phyloP scores from a whole-genome alignment of 2,797 vertebrate genomes.

The Danio choprae region DNA sequence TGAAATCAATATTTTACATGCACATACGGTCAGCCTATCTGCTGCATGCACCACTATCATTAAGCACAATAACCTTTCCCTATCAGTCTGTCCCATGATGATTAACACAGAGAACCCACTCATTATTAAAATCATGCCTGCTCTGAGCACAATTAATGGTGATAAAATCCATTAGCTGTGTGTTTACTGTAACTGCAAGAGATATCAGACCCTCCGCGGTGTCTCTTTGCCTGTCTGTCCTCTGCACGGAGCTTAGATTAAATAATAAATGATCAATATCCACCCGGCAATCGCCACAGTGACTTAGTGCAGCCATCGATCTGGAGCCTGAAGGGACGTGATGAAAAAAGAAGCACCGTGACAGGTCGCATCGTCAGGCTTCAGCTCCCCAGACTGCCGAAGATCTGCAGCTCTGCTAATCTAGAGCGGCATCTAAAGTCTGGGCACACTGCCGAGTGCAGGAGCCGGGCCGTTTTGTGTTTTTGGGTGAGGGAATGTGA shows the following conservation, averaged over 20 bases:
- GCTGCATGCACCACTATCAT: background rate
- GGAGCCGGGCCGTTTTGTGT: constrained; percentile 17
- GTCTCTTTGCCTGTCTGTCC: constrained; percentile 44
- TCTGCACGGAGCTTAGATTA: constrained; percentile 54
- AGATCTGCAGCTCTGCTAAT: constrained; percentile 57
- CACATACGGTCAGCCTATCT: background rate
- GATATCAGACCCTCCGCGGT: constrained; percentile 55
- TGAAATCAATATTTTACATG: no score
- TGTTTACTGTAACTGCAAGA: constrained; percentile 50
- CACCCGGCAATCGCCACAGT: constrained; percentile 57
- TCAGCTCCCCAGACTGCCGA: constrained; percentile 49
- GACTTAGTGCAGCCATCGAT: constrained; percentile 65
- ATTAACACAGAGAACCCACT: background rate
- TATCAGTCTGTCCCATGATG: background rate
- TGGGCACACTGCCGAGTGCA: constrained; percentile 34
- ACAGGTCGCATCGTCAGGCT: constrained; percentile 59
- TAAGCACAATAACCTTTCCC: constrained; percentile 9
- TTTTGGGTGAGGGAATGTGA: constrained; percentile 27
- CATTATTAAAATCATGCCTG: constrained; percentile 14
- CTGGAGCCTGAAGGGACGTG: constrained; percentile 48
- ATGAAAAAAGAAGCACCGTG: constrained; percentile 58
- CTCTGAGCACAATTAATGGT: constrained; percentile 39
- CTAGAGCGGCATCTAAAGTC: constrained; percentile 43
- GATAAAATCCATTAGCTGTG: constrained; percentile 49
- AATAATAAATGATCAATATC: constrained; percentile 67